Conservation (phyloP, 2,888 invertebrate species). For the Lordiphosa fenestrarum region DNA sequence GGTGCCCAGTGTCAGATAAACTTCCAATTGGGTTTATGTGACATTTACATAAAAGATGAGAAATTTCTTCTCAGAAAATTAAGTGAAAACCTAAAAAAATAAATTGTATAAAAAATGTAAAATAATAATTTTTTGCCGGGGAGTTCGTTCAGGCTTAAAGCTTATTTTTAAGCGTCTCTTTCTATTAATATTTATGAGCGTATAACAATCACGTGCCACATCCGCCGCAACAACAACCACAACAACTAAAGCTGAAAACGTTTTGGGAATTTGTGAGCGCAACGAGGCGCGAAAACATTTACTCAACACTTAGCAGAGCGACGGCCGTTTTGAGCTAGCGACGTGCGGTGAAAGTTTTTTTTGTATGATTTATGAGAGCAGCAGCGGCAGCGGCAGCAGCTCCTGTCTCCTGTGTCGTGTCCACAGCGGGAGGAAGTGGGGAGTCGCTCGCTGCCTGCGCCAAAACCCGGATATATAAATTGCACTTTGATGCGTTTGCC, state of each 20-base stretch:
- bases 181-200: slow-evolving; percentile 19
- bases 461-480: slow-evolving; percentile 61
- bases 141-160: too few species aligned
- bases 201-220: slow-evolving; percentile 52
- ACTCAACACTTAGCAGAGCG: slow-evolving; percentile 66
- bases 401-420: slow-evolving; percentile 27
- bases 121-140: too few species aligned
- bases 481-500: slow-evolving; percentile 69
- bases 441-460: slow-evolving; percentile 31
- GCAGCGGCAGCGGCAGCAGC: slow-evolving; percentile 55
- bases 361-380: slow-evolving; percentile 74
- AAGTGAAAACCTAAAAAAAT: too few species aligned
- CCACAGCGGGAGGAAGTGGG: slow-evolving; percentile 5
- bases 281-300: slow-evolving; percentile 74
- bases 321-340: slow-evolving; percentile 51
- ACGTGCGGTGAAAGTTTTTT: slow-evolving; percentile 46
- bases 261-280: slow-evolving; percentile 64
- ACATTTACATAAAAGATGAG: too few species aligned
- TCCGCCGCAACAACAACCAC: slow-evolving; percentile 31
- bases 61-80: too few species aligned
- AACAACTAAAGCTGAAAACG: slow-evolving; percentile 34
- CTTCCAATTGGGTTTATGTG: too few species aligned
- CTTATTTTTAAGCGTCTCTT: background rate
- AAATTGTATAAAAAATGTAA: too few species aligned
- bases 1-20: too few species aligned